These are phyloP conservation scores for Cantharis lateralis DNA, from an alignment of 2,888 invertebrate genomes.

Conservation along the genomic window DNA sequence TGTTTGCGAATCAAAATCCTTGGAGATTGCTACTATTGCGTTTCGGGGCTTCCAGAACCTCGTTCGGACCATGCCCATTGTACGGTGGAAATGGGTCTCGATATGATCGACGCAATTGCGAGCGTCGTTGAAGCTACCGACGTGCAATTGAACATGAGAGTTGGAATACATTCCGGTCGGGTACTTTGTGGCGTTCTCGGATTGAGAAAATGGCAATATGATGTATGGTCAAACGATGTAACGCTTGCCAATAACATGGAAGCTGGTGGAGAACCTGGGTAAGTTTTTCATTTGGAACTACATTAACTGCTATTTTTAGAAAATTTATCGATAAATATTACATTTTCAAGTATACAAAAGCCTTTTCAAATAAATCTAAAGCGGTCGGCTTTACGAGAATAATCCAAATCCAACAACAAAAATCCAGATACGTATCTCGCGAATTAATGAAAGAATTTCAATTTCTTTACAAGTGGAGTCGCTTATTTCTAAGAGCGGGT, in stretches of 20 bases:
- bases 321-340: neutral
- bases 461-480: neutral
- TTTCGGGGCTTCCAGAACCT: constrained; percentile 88
- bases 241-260: constrained; percentile 90
- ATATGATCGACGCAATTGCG: constrained; percentile 86
- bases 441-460: neutral
- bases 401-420: neutral
- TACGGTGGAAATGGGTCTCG: constrained; percentile 85
- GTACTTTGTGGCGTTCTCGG: constrained; percentile 90
- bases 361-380: neutral
- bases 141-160: constrained; percentile 90
- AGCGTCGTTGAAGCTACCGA: constrained; percentile 89
- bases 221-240: constrained; percentile 94
- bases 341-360: neutral
- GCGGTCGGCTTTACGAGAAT: neutral
- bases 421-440: neutral
- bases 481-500: neutral
- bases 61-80: constrained; percentile 91
- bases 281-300: constrained; percentile 45
- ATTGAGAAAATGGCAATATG: constrained; percentile 90
- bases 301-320: neutral
- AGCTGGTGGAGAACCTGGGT: constrained; percentile 89
- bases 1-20: constrained; percentile 82
- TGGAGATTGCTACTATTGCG: constrained; percentile 94
- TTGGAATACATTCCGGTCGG: constrained; percentile 89